Conservation (phyloP, 2,113 vertebrate species). For the Cranoglanis bouderius region DNA sequence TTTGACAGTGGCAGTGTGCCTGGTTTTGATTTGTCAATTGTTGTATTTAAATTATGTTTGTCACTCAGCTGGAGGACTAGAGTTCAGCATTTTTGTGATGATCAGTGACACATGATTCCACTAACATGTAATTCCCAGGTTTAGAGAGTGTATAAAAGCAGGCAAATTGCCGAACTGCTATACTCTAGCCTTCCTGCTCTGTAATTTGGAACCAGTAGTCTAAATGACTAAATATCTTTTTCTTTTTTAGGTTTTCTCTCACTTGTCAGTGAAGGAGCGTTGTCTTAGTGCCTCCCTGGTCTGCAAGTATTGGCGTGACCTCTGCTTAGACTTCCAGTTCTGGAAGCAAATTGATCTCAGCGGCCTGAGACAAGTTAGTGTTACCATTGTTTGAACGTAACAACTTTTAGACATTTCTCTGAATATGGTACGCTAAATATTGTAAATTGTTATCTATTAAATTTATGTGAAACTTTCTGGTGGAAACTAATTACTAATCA, state of each 20-base stretch:
- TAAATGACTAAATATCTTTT: not conserved
- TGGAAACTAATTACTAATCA: not conserved
- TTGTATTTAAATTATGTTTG: not conserved
- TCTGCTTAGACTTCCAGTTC: constrained; percentile 98
- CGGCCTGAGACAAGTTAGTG: constrained; percentile 91
- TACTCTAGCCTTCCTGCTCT: not conserved
- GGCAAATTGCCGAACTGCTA: not conserved
- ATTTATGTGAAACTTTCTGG: not conserved
- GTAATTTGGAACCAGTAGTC: not conserved
- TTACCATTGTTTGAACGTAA: not conserved
- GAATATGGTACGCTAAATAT: not conserved
- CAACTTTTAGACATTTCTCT: not conserved
- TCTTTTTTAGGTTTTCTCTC: constrained; percentile 87
- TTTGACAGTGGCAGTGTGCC: not conserved
- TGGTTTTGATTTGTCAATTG: not conserved
- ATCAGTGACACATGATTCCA: not conserved
- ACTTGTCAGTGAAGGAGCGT: constrained; percentile 92
- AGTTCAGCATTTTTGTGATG: not conserved
- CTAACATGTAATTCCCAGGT: not conserved
- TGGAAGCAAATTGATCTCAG: constrained; percentile 99
- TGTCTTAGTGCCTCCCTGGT: constrained; percentile 94
- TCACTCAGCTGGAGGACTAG: not conserved
- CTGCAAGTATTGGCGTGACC: constrained; percentile 97
- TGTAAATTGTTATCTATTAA: not conserved
- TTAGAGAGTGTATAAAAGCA: not conserved